phyloP scores from a whole-genome alignment of 2,888 invertebrate species.

The Athalia cordata region DNA sequence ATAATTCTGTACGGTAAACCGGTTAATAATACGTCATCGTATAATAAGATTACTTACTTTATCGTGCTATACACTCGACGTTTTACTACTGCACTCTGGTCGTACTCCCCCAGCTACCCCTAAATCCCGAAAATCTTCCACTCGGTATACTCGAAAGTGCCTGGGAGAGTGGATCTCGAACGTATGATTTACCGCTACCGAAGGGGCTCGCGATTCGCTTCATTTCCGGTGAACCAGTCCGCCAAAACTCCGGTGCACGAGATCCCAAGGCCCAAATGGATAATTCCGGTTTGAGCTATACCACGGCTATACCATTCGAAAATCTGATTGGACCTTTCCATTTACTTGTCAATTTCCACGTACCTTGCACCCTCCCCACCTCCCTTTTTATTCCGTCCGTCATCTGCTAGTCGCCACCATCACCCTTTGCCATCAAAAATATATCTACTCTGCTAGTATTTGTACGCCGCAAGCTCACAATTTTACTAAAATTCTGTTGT shows the following conservation, averaged over 20 bases:
- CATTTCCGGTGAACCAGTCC: constrained; percentile 53
- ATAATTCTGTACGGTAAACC: too few species aligned
- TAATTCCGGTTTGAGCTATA: constrained; percentile 23
- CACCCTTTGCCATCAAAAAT: too few species aligned
- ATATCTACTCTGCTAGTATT: too few species aligned
- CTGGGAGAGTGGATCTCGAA: constrained; percentile 35
- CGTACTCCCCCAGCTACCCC: not conserved
- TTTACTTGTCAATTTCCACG: constrained; percentile 4
- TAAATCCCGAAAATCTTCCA: constrained; percentile 32
- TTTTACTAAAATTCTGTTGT: too few species aligned
- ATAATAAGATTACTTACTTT: not conserved
- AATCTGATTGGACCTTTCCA: constrained; percentile 36
- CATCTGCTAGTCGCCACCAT: not conserved
- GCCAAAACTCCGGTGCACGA: constrained; percentile 47
- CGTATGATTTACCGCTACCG: constrained; percentile 57
- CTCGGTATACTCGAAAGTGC: constrained; percentile 40
- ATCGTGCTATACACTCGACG: not conserved
- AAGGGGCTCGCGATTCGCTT: constrained; percentile 51
- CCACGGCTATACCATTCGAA: not conserved
- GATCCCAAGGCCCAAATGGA: constrained; percentile 33
- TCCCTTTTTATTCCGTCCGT: not conserved
- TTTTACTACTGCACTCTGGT: not conserved
- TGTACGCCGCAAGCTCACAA: too few species aligned
- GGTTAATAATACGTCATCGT: too few species aligned
- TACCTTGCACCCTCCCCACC: not conserved